Evolutionary conservation across 1,140 invertebrate genomes (phyloP).

Genomic region (Drosophila melanica): DNA sequence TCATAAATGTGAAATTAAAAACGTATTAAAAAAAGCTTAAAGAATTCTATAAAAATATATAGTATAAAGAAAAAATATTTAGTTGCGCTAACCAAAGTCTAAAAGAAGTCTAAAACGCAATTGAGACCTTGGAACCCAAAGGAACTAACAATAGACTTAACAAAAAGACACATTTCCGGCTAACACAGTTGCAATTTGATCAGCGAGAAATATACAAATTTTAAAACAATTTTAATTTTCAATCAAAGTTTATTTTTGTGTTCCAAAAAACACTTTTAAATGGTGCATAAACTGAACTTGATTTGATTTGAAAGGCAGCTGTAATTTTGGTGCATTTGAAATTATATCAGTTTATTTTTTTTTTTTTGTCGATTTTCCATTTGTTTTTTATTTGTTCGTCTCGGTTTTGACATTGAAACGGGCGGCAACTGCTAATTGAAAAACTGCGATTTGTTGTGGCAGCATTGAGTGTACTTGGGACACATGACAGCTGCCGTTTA

Average conservation of each 20-base stretch:
- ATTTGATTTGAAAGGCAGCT: conserved; percentile 3
- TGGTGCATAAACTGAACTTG: not conserved
- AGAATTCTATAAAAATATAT: too few relatives aligned
- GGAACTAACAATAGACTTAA: not conserved
- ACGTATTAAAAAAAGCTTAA: too few relatives aligned
- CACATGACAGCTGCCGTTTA: conserved; percentile 37
- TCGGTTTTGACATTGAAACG: conserved; percentile 43
- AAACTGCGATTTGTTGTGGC: conserved; percentile 18
- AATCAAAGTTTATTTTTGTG: too few relatives aligned
- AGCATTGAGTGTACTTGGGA: not conserved
- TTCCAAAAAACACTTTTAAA: not conserved
- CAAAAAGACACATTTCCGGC: too few relatives aligned
- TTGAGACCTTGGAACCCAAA: too few relatives aligned
- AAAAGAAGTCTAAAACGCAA: too few relatives aligned
- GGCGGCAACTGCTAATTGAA: conserved; percentile 45
- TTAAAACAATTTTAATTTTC: too few relatives aligned
- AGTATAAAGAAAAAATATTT: too few relatives aligned
- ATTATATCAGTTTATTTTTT: not conserved
- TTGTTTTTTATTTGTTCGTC: conserved; percentile 8
- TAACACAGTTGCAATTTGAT: too few relatives aligned
- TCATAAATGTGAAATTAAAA: too few relatives aligned
- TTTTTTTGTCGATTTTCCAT: not conserved
- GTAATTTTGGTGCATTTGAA: conserved; percentile 12
- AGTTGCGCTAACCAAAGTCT: too few relatives aligned
- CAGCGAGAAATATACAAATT: too few relatives aligned